phyloP scores from a whole-genome alignment of 2,797 vertebrate species.

The Betta splendens region DNA sequence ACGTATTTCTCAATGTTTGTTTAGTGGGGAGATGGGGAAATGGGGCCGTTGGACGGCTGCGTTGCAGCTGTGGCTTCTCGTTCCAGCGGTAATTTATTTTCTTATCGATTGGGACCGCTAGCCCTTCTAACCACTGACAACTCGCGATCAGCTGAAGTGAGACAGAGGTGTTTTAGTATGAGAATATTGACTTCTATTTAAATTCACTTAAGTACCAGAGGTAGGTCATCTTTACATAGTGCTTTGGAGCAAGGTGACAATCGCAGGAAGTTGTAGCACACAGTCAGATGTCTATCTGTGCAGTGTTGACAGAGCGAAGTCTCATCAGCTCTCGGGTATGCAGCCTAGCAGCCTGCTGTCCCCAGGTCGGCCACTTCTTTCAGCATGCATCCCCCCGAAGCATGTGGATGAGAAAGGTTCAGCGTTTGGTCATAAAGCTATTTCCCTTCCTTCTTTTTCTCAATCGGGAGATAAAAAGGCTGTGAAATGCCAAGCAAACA shows the following conservation, averaged over 20 bases:
- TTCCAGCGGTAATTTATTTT: conserved; percentile 56
- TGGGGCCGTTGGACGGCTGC: background rate
- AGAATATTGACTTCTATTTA: conserved; percentile 56
- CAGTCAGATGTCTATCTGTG: background rate
- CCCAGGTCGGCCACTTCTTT: conserved; percentile 7
- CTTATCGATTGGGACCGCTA: conserved; percentile 51
- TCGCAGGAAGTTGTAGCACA: conserved; percentile 8
- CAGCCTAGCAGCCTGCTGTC: background rate
- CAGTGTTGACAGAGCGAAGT: background rate
- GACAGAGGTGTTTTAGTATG: conserved; percentile 59
- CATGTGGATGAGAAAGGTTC: conserved; percentile 33
- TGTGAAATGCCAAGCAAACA: conserved; percentile 57
- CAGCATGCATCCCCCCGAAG: background rate
- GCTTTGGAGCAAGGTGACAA: conserved; percentile 1
- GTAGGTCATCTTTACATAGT: conserved; percentile 31
- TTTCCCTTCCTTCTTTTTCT: conserved; percentile 39
- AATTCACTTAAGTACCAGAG: conserved; percentile 47
- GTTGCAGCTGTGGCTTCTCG: conserved; percentile 29
- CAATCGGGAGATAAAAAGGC: conserved; percentile 57
- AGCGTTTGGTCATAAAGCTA: conserved; percentile 49
- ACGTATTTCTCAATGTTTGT: conserved; percentile 17
- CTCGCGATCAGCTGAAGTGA: conserved; percentile 55
- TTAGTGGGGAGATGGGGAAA: background rate
- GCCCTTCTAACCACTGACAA: conserved; percentile 47
- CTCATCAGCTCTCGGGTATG: conserved; percentile 12